Conservation (phyloP, 2,888 invertebrate genomes). For the Andrena praecox region DNA sequence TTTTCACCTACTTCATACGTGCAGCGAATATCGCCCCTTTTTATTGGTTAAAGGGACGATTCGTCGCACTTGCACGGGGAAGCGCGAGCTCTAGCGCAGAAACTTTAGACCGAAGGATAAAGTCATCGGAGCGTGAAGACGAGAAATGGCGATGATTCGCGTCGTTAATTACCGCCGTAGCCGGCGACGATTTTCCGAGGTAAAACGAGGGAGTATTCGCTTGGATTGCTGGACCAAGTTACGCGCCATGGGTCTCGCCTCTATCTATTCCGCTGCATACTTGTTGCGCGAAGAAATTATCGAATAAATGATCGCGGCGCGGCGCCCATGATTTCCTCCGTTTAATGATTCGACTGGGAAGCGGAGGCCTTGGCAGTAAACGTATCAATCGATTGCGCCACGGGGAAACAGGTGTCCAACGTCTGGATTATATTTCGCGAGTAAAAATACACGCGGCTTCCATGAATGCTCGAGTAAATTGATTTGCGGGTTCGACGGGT, state of each 20-base stretch:
- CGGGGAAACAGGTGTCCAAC: not conserved
- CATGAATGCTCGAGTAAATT: not conserved
- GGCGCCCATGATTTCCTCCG: not conserved
- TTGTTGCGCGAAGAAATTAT: slow-evolving; percentile 19
- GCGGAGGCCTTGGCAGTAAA: slow-evolving; percentile 1
- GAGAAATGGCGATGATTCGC: not conserved
- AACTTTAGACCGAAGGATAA: not conserved
- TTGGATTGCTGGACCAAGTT: slow-evolving; percentile 3
- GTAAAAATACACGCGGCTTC: not conserved
- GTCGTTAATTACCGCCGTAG: not conserved
- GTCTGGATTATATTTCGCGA: slow-evolving; percentile 1
- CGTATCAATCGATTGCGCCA: not conserved
- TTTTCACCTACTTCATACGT: too few relatives aligned
- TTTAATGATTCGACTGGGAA: not conserved
- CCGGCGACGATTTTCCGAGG: slow-evolving; percentile 5
- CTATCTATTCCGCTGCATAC: not conserved
- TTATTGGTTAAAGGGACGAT: not conserved
- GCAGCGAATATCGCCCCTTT: too few relatives aligned
- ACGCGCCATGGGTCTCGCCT: not conserved
- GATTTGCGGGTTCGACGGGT: not conserved
- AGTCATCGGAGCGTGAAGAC: not conserved
- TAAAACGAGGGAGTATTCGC: not conserved
- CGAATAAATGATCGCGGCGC: not conserved
- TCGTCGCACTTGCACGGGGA: not conserved
- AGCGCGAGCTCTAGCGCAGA: not conserved